Base-by-base conservation (phyloP, 2,888 invertebrate genomes). In the Saturnia japonica region DNA sequence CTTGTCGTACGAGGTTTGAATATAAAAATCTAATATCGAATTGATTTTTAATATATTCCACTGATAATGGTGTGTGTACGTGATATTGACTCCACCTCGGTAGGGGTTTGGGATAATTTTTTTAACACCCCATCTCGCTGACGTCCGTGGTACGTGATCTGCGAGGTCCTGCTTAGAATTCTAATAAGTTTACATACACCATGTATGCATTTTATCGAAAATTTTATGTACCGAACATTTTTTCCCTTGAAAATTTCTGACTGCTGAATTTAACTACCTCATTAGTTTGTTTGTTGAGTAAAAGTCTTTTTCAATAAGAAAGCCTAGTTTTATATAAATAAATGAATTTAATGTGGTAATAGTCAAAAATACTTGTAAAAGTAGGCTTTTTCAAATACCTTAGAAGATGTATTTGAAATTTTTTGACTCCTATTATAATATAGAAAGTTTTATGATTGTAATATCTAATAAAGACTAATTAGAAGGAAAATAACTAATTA, bases 21-120 rank as follows among this genome's bases (percentile, higher is more conserved):
- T 80, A 74, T 70, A 72, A 45, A 69, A 78, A 60, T 16, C 70
- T 70, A 64, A 22, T 70, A 66, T 51, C 67, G 71, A 80, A 80
- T 80, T 80, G 79, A 80, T 80, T 79, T 78, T 77, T 74, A 80
- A 77, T 79, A 80, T 75, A 75, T 77, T 75, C 76, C 75, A 76
- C 74, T 78, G 74, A 78, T 78, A 78, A 78, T 79, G 78, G 79
- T 79, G 75, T 75, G 68, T 67, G 72, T 72, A 78, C 78, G 79
- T 79, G 78, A 74, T 73, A 74, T 75, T 73, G 64, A 64, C 19
- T 34, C 64, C 22, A 14, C 57, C 14, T 60, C 57, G 57, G 25
- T 60, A 40, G 40, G 40, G 40, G 64, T n/a, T 40, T 40, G 64
- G 64, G 40, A 64, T 64, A 64, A 54, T 54, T 40, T 40, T 64